A percentile compares a stretch with the other conserved stretches of the same genome.
phyloP scores from a whole-genome alignment of 2,797 vertebrate genomes.

The Sylvia borin region DNA sequence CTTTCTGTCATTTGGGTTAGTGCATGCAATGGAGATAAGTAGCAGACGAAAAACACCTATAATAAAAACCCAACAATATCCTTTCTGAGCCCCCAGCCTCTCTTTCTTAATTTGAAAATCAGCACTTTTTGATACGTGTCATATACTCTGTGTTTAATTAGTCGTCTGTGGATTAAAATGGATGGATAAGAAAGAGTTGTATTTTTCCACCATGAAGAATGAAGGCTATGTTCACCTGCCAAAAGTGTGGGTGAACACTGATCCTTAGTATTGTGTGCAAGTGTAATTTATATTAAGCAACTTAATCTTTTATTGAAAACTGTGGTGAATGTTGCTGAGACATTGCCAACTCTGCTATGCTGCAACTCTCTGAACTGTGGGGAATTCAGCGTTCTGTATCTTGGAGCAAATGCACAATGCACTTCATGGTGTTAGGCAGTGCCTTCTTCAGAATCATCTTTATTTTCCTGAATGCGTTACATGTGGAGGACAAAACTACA shows the following conservation, averaged over 20 bases:
- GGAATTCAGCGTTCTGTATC: background rate
- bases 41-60: background rate
- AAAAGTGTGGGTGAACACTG: background rate
- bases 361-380: background rate
- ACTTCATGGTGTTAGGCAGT: background rate
- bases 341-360: background rate
- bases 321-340: background rate
- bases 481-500: background rate
- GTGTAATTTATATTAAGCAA: background rate
- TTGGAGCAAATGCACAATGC: background rate
- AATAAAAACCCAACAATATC: background rate
- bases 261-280: background rate
- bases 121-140: background rate
- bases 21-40: background rate
- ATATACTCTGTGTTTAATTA: background rate
- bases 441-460: background rate
- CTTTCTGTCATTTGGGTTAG: background rate
- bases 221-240: background rate
- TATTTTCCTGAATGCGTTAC: background rate
- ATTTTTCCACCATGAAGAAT: background rate
- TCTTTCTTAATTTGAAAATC: background rate
- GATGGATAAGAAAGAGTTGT: background rate
- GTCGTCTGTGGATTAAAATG: background rate
- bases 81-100: background rate
- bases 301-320: background rate